These are phyloP conservation scores for Microcebus jonahi DNA, from an alignment of 2,113 vertebrate species.

Conservation along the genomic window DNA sequence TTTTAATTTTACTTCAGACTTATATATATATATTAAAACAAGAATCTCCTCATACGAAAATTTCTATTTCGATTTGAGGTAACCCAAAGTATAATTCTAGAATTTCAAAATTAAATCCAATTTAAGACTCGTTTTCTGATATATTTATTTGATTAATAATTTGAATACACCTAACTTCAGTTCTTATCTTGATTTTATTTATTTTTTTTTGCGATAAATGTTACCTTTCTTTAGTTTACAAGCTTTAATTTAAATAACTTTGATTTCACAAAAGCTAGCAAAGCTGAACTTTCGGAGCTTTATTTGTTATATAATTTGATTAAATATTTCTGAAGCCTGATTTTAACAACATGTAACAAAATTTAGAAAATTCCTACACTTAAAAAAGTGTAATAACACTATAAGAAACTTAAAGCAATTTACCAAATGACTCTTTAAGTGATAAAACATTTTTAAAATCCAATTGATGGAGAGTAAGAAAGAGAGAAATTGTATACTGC, in stretches of 20 bases:
- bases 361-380: not conserved
- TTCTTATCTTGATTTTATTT: not conserved
- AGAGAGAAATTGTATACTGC: not conserved
- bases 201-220: not conserved
- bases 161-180: not conserved
- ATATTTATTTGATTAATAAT: not conserved
- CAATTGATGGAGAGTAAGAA: not conserved
- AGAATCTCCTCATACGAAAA: not conserved
- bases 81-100: not conserved
- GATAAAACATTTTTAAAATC: not conserved
- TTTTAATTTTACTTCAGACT: not conserved
- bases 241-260: not conserved
- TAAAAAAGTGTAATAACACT: not conserved
- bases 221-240: not conserved
- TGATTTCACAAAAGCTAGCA: not conserved
- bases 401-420: not conserved
- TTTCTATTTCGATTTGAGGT: not conserved
- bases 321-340: not conserved
- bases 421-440: not conserved
- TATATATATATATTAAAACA: not conserved
- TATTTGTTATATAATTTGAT: not conserved
- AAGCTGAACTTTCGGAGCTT: not conserved
- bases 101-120: not conserved
- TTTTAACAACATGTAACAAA: not conserved
- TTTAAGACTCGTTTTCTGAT: not conserved